Base-by-base conservation (phyloP, 2,797 vertebrate species). In the Alca torda region DNA sequence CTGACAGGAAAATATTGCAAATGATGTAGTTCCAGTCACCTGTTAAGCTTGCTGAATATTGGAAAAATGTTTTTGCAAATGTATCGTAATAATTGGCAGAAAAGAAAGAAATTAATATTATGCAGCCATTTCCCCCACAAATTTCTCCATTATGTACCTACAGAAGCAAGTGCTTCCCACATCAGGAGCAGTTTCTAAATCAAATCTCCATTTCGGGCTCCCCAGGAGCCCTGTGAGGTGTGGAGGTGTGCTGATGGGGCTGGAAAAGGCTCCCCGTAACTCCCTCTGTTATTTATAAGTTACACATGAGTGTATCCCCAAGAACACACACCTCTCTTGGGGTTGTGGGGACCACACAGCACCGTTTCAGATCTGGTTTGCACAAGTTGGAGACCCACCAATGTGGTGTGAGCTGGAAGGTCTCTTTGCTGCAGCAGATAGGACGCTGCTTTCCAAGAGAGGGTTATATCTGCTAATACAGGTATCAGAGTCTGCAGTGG, bases 1-100 rank as follows among this genome's bases (percentile, higher is more conserved):
- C 53, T 95, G 96, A 86, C 96, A 87, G 93, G 88, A 81, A 95
- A 93, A 91, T 89, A 95, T 78, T 97, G 76, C 86, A 85, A 84
- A 83, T 80, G 13, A 75, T 90, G 78, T 85, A 48, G 75, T 35
- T 87, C 74, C 91, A 92, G 61, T 83, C 93, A 96, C 93, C 90
- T 93, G 83, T 86, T 84, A 70, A 91, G 46, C 77, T 79, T 57
- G 23, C 51, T 95, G 87, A 60, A 92, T 82, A 74, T 48, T 84
- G 84, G 89, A 90, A 89, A 90, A 93, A 50, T 5, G 19, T 48
- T 73, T 95, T 79, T 87, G 85, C 80, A 91, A 92, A 87, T 48
- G 74, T 60, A 46, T 82, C 0, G 0, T 56, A 63, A 57, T 82
- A 94, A 89, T 70, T 79, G 90, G 33, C 48, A 59, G 61, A 54